Conservation (phyloP, 2,113 vertebrate genomes). For the Zootoca vivipara region DNA sequence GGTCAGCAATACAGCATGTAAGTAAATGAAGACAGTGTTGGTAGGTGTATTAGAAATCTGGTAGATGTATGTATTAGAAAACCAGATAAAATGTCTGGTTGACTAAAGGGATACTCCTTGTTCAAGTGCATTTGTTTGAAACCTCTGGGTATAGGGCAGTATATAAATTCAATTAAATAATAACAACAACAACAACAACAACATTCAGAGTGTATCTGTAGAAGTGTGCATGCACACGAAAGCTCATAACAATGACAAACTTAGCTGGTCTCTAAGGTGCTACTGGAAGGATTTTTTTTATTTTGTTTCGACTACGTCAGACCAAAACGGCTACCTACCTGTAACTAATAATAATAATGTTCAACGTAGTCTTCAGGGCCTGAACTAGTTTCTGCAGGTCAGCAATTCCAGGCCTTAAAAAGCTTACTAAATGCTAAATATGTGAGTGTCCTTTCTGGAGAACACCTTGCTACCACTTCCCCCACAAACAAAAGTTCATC, state of each 20-base stretch:
- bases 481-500: background rate
- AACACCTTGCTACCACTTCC: background rate
- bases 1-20: background rate
- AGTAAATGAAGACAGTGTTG: constrained; percentile 5
- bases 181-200: no score
- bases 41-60: constrained; percentile 13
- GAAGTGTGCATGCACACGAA: no score
- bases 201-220: no score
- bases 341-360: background rate
- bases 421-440: background rate
- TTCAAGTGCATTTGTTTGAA: background rate
- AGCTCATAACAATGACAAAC: no score
- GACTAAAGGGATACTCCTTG: constrained; percentile 14
- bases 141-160: no score
- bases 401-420: background rate
- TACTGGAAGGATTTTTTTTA: no score
- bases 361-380: background rate
- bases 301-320: no score
- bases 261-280: no score
- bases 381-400: background rate
- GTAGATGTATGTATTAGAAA: constrained; percentile 12
- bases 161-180: no score
- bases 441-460: background rate
- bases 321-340: no score
- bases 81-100: constrained; percentile 20